Evolutionary conservation across 2,797 vertebrate genomes (phyloP).

Genomic region (Smutsia gigantea): DNA sequence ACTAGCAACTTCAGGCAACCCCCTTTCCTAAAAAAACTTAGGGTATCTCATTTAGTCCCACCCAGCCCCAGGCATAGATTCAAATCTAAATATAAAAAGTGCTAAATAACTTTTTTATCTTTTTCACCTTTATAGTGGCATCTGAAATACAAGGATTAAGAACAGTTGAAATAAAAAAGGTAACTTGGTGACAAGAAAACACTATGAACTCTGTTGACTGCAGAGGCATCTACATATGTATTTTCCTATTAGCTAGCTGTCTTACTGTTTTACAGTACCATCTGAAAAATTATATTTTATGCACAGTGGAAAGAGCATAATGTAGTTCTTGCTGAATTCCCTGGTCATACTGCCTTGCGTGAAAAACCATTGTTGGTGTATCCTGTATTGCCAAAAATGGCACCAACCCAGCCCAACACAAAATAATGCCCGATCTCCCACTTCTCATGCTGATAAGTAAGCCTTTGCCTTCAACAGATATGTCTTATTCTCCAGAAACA

Average conservation of each 20-base stretch:
- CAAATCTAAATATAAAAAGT: not conserved
- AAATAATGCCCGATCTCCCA: not conserved
- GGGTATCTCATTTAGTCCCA: not conserved
- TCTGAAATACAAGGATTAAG: conserved; percentile 92
- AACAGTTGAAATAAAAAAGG: conserved; percentile 95
- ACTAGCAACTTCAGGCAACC: not conserved
- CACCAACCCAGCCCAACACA: not conserved
- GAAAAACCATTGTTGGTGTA: not conserved
- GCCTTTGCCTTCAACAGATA: not conserved
- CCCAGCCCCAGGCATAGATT: not conserved
- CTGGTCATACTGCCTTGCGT: not conserved
- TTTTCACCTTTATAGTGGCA: conserved; percentile 82
- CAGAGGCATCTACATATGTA: not conserved
- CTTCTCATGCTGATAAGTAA: not conserved
- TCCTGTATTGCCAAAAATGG: not conserved
- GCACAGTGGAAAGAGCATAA: not conserved
- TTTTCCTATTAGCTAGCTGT: not conserved
- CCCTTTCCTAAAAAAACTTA: not conserved
- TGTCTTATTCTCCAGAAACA: not conserved
- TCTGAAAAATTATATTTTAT: not conserved
- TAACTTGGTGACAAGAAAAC: conserved; percentile 72
- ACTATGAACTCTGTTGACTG: not conserved
- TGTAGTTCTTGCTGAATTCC: conserved; percentile 1
- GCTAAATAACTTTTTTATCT: conserved; percentile 53
- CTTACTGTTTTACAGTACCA: not conserved